These are phyloP conservation scores for Amiota minor DNA, from an alignment of 2,888 invertebrate genomes.

Conservation along the genomic window DNA sequence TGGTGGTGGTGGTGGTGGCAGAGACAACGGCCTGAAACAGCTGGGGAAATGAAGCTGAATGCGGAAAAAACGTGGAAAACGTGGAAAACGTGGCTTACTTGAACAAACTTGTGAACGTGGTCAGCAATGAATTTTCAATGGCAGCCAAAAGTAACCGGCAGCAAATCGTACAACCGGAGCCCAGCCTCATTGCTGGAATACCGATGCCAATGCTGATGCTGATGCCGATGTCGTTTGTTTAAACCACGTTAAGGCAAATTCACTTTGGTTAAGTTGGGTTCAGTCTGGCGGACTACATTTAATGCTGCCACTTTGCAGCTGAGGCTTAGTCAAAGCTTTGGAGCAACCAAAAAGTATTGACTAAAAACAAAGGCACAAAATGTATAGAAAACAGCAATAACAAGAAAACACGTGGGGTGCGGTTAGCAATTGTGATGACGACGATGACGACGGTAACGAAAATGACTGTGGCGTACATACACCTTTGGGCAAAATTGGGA, in stretches of 20 bases:
- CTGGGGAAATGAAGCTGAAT: constrained; percentile 12
- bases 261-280: constrained; percentile 13
- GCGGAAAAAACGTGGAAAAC: constrained; percentile 43
- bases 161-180: constrained; percentile 32
- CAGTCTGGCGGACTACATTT: constrained; percentile 46
- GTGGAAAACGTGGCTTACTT: constrained; percentile 31
- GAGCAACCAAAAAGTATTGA: constrained; percentile 6
- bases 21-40: constrained; percentile 1
- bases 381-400: constrained; percentile 23
- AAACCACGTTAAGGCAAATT: constrained; percentile 18
- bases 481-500: constrained; percentile 34
- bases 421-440: constrained; percentile 43
- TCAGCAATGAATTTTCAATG: constrained; percentile 54
- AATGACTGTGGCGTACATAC: constrained; percentile 37
- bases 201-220: constrained; percentile 30
- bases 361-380: constrained; percentile 32
- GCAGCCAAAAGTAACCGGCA: constrained; percentile 50
- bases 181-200: constrained; percentile 34
- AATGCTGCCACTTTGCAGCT: constrained; percentile 39
- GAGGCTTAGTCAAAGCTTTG: constrained; percentile 6
- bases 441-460: neutral
- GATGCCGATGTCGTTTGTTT: constrained; percentile 47
- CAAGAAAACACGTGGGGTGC: constrained; percentile 59
- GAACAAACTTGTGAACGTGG: constrained; percentile 16
- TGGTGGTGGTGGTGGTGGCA: neutral